Evolutionary conservation across 2,888 invertebrate genomes (phyloP).

Genomic region (Portevinia maculata): DNA sequence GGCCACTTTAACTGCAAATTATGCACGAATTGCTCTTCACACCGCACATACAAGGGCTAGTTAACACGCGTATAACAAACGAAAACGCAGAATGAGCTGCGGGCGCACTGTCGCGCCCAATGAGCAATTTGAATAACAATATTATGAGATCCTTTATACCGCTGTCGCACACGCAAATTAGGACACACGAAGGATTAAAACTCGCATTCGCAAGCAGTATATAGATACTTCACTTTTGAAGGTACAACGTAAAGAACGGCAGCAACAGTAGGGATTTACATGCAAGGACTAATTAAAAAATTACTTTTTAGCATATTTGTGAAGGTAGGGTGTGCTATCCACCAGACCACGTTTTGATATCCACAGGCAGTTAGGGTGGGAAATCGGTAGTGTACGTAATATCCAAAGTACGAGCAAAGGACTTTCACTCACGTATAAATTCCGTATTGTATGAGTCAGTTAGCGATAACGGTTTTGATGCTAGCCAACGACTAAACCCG

Average conservation of each 20-base stretch:
- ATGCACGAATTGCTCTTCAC: slow-evolving; percentile 54
- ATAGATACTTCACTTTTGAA: slow-evolving; percentile 18
- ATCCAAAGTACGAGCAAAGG: slow-evolving; percentile 41
- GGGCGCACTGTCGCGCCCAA: slow-evolving; percentile 60
- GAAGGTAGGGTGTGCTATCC: slow-evolving; percentile 7
- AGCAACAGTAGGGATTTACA: slow-evolving; percentile 37
- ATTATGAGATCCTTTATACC: slow-evolving; percentile 46
- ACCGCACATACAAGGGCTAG: slow-evolving; percentile 1
- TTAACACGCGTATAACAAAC: slow-evolving; percentile 26
- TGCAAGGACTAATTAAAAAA: slow-evolving; percentile 67
- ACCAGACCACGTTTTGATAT: slow-evolving; percentile 33
- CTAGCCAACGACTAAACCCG: slow-evolving; percentile 68
- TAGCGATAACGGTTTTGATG: slow-evolving; percentile 63
- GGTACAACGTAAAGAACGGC: slow-evolving; percentile 40
- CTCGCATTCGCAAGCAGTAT: slow-evolving; percentile 21
- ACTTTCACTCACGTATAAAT: slow-evolving; percentile 53
- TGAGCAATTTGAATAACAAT: slow-evolving; percentile 66
- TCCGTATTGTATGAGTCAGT: slow-evolving; percentile 33
- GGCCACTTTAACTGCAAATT: slow-evolving; percentile 63
- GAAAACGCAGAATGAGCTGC: slow-evolving; percentile 5
- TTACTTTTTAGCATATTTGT: slow-evolving; percentile 28
- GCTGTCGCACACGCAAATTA: slow-evolving; percentile 35
- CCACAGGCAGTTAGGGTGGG: slow-evolving; percentile 35
- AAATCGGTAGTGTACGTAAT: slow-evolving; percentile 47
- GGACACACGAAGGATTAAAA: slow-evolving; percentile 23